Base-by-base conservation (phyloP, 2,113 vertebrate species). In the Tachysurus vachellii region DNA sequence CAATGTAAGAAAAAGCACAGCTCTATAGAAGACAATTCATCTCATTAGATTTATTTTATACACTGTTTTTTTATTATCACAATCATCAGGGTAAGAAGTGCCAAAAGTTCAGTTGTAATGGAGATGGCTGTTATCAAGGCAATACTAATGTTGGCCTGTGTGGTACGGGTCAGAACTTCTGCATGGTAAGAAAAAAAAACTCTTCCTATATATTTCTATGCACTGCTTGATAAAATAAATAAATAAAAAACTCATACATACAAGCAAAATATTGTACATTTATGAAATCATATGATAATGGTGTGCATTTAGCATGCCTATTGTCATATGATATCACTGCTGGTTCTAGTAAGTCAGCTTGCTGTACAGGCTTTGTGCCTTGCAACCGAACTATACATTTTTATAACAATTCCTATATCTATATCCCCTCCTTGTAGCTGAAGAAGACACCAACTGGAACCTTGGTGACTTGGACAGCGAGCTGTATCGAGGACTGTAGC, bases 71-170 rank as follows among this genome's bases (percentile, higher is more conserved):
- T 83, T 84, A 62, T 83, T 1, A 70, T 88, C 17, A 80, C 53
- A 86, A 28, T 82, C 31, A 85, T 83, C 87, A 96, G 96, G 94
- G 92, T 21, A 96, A 96, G 26, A 94, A 93, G 90, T 97, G 96
- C 21, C 56, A 90, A 50, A 59, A 70, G 19, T 42, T 0, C 88
- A 97, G 88, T 91, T 92, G 76, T 92, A 89, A 86, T 0, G 89
- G 94, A 4, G 56, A 88, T 0, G 83, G 54, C 0, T 97, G 96
- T 90, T 97, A 95, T 92, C 94, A 84, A 90, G 5, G 6, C 70
- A 71, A 42, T 5, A 23, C 70, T 53, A 0, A 21, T 2, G 0
- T 68, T 56, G 28, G 50, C 0, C 0, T 88, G 71, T 95, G 92
- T 90, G 12, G 13, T 64, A 50, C 91, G 5, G 93, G 92, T 31